Evolutionary conservation across 2,888 invertebrate genomes (phyloP).

Genomic region (Neoitamus cyanurus): DNA sequence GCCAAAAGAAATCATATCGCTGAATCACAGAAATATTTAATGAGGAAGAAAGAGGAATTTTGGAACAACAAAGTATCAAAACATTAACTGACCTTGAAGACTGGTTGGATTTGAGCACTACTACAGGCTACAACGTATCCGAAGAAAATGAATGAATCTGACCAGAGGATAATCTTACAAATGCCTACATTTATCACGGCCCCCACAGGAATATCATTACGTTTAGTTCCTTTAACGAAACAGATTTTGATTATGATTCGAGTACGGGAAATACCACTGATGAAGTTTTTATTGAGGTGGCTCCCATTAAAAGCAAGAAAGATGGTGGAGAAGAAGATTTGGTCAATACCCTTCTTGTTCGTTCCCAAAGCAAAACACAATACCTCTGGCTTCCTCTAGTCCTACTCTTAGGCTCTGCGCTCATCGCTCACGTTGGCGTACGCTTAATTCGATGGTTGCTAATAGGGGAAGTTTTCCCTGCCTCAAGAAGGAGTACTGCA

Average conservation of each 20-base stretch:
- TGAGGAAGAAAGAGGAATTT: constrained; percentile 57
- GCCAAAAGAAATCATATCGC: constrained; percentile 61
- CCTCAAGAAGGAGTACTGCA: constrained; percentile 76
- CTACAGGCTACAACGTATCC: neutral
- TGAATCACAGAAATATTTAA: constrained; percentile 63
- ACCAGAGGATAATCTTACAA: neutral
- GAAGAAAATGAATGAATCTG: neutral
- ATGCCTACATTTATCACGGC: neutral
- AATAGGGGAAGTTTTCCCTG: constrained; percentile 81
- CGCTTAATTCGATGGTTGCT: constrained; percentile 83
- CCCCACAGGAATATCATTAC: neutral
- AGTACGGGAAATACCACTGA: neutral
- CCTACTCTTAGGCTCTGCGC: constrained; percentile 74
- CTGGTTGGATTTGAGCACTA: neutral
- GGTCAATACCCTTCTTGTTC: constrained; percentile 57
- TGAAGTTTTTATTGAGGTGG: neutral
- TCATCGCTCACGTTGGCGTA: constrained; percentile 77
- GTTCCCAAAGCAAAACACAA: constrained; percentile 66
- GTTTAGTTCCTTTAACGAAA: neutral
- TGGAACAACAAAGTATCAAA: constrained; percentile 14
- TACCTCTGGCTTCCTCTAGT: constrained; percentile 77
- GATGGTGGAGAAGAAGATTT: constrained; percentile 34
- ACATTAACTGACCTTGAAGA: neutral
- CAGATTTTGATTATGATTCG: neutral
- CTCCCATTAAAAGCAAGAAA: neutral